phyloP scores from a whole-genome alignment of 2,113 vertebrate genomes.

The Halichoerus grypus region DNA sequence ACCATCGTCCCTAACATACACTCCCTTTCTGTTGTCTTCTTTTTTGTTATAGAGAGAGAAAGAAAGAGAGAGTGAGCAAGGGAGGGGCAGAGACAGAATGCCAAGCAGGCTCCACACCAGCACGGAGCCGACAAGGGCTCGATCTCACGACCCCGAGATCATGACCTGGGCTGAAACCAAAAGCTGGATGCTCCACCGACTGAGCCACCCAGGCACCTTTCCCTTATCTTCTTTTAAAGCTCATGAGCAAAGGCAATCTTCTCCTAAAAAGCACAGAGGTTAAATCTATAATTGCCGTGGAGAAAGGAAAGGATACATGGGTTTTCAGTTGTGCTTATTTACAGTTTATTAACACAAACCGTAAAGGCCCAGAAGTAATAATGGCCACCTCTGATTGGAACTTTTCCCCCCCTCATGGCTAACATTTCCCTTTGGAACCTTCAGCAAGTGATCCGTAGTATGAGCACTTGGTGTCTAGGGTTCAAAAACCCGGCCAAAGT shows the following conservation, averaged over 20 bases:
- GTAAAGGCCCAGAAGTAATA: not conserved
- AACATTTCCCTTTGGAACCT: not conserved
- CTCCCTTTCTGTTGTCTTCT: not conserved
- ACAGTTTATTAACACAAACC: not conserved
- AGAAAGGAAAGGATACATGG: not conserved
- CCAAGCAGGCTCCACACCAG: not conserved
- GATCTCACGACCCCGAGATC: not conserved
- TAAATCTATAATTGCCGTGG: not conserved
- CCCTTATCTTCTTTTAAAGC: not conserved
- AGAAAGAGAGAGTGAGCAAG: not conserved
- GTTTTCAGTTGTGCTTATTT: not conserved
- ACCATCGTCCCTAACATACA: not conserved
- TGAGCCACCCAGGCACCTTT: not conserved
- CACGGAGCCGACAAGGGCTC: not conserved
- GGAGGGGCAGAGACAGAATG: not conserved
- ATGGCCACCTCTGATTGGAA: not conserved
- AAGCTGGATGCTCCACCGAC: not conserved
- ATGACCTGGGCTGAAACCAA: not conserved
- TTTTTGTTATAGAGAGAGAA: not conserved
- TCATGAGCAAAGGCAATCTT: not conserved
- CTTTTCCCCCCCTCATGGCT: not conserved
- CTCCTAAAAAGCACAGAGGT: not conserved
- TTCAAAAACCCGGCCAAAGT: not conserved
- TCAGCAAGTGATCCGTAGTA: not conserved
- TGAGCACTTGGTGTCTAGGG: not conserved